Evolutionary conservation across 2,113 vertebrate species (phyloP).

Genomic region (Nerophis lumbriciformis): DNA sequence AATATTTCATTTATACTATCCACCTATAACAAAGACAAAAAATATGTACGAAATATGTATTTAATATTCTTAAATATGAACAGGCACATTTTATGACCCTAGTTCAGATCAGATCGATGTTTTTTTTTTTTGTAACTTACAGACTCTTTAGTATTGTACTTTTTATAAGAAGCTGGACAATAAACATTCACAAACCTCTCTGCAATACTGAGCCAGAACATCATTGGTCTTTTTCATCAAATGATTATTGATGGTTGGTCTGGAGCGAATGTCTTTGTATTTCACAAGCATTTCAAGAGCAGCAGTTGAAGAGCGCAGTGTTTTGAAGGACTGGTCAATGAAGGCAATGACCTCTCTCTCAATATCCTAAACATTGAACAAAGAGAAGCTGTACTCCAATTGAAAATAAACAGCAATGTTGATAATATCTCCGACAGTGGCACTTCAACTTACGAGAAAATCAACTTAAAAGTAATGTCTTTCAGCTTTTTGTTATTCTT

Average conservation of each 20-base stretch:
- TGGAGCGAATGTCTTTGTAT: conserved; percentile 79
- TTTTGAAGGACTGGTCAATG: conserved; percentile 87
- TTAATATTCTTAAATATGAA: not conserved
- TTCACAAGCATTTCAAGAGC: conserved; percentile 88
- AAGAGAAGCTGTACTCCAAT: not conserved
- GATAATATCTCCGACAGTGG: not conserved
- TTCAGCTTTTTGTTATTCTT: too few species aligned
- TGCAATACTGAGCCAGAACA: conserved; percentile 81
- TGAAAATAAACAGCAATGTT: not conserved
- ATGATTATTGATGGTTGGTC: conserved; percentile 80
- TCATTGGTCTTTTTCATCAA: conserved; percentile 86
- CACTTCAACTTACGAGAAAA: too few species aligned
- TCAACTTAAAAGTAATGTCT: too few species aligned
- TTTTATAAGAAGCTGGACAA: not conserved
- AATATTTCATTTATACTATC: conserved; percentile 76
- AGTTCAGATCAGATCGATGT: not conserved
- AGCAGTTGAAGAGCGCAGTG: conserved; percentile 81
- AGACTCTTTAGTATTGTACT: not conserved
- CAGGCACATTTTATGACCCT: not conserved
- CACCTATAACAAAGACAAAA: conserved; percentile 66
- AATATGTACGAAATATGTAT: not conserved
- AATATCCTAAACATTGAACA: conserved; percentile 71
- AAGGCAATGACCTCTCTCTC: conserved; percentile 84
- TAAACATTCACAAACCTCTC: conserved; percentile 77
- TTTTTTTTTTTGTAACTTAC: not conserved